A percentile compares a stretch with the other conserved stretches of the same genome.
Conservation (phyloP, 2,888 invertebrate species). For the Platycheirus rosarum region DNA sequence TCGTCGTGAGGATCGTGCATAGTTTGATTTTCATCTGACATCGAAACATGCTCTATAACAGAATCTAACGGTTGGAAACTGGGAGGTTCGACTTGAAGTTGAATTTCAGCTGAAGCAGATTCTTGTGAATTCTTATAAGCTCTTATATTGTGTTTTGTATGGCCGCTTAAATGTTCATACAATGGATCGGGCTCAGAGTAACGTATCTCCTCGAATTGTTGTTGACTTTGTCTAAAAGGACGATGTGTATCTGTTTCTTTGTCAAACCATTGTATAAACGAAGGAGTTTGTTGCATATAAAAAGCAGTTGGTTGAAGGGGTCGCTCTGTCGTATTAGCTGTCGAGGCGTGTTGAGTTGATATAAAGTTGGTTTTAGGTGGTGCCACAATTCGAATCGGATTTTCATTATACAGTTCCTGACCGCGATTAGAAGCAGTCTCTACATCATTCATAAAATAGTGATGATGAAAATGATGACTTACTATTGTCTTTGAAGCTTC, state of each 20-base stretch:
- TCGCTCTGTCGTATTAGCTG: slow-evolving; percentile 15
- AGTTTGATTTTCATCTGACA: slow-evolving; percentile 78
- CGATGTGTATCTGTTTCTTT: slow-evolving; percentile 74
- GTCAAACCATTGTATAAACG: slow-evolving; percentile 75
- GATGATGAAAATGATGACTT: slow-evolving; percentile 82
- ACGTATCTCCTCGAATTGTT: slow-evolving; percentile 78
- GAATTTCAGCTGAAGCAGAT: background rate
- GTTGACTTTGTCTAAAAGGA: slow-evolving; percentile 79
- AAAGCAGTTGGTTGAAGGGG: slow-evolving; percentile 8
- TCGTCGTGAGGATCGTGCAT: slow-evolving; percentile 77
- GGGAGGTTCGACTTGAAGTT: slow-evolving; percentile 44
- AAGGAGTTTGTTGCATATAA: slow-evolving; percentile 64
- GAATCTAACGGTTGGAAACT: background rate
- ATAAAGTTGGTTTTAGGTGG: slow-evolving; percentile 37
- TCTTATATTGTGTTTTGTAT: slow-evolving; percentile 35
- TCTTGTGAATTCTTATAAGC: slow-evolving; percentile 4
- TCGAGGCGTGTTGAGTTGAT: slow-evolving; percentile 31
- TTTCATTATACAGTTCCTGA: slow-evolving; percentile 12
- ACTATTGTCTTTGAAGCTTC: slow-evolving; percentile 74
- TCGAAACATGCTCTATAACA: slow-evolving; percentile 77
- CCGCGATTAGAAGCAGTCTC: slow-evolving; percentile 37
- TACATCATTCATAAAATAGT: slow-evolving; percentile 79
- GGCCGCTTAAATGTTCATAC: slow-evolving; percentile 77
- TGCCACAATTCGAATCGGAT: slow-evolving; percentile 44
- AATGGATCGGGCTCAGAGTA: slow-evolving; percentile 84